A percentile compares a stretch with the other conserved stretches of the same genome.
Evolutionary conservation across 2,888 invertebrate species (phyloP).

Genomic region (Archips crataeganus): DNA sequence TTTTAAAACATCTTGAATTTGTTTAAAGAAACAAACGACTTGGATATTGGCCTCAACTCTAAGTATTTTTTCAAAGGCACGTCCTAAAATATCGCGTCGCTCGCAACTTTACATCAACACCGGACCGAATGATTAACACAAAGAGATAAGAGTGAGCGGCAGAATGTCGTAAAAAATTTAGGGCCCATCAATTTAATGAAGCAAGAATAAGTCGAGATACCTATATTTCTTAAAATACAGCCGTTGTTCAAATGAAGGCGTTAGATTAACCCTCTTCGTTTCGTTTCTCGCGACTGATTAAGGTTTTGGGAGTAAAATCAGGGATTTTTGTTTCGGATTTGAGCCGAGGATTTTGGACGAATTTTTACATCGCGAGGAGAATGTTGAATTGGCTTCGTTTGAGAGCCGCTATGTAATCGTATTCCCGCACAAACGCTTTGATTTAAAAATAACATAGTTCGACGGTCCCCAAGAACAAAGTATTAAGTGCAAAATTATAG

Average conservation of each 20-base stretch:
- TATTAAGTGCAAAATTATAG: no score
- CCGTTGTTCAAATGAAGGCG: conserved; percentile 25
- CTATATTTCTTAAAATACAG: conserved; percentile 29
- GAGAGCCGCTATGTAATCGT: neutral
- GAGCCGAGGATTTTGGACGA: neutral
- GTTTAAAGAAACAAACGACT: no score
- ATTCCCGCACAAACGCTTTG: neutral
- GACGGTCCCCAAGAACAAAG: no score
- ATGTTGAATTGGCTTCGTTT: neutral
- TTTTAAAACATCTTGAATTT: no score
- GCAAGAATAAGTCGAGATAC: conserved; percentile 44
- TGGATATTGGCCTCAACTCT: neutral
- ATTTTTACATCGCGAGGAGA: neutral
- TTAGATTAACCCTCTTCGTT: conserved; percentile 20
- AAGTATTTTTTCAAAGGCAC: neutral
- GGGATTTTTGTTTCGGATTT: conserved; percentile 19
- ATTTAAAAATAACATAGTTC: no score
- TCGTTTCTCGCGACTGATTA: conserved; percentile 11
- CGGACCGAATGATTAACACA: conserved; percentile 63
- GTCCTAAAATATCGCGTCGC: neutral
- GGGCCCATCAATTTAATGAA: conserved; percentile 55
- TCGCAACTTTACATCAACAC: conserved; percentile 9
- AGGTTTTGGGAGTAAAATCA: neutral
- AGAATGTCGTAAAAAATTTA: conserved; percentile 48
- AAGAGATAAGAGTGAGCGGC: conserved; percentile 53